phyloP scores from a whole-genome alignment of 2,888 invertebrate species.

The Campoletis raptor region DNA sequence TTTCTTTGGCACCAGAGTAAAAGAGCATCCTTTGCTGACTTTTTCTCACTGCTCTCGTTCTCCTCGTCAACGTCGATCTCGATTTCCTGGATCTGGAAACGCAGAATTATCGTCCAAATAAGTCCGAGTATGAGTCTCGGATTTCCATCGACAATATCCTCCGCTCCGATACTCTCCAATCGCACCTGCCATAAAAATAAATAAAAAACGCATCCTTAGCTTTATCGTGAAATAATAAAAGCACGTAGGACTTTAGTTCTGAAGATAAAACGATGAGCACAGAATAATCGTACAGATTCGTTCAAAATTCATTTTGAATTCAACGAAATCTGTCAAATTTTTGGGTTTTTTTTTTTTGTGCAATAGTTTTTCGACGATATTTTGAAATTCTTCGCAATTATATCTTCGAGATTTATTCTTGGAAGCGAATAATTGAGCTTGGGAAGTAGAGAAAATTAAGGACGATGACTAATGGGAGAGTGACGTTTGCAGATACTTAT shows the following conservation, averaged over 20 bases:
- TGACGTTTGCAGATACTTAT: not conserved
- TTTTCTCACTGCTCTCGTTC: slow-evolving; percentile 98
- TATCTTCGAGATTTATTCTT: not conserved
- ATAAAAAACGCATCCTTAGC: not conserved
- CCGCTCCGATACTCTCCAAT: slow-evolving; percentile 99
- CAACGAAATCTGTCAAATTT: not conserved
- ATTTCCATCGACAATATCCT: slow-evolving; percentile 99
- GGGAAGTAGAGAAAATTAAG: not conserved
- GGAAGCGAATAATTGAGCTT: not conserved
- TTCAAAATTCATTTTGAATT: not conserved
- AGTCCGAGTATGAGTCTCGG: slow-evolving; percentile 98
- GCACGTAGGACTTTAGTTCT: not conserved
- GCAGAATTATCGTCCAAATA: slow-evolving; percentile 99
- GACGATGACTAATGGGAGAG: not conserved
- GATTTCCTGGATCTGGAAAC: slow-evolving; percentile 99
- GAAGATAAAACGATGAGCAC: not conserved
- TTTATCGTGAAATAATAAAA: slow-evolving; percentile 1
- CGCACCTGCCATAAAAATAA: slow-evolving; percentile 89
- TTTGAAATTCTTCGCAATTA: not conserved
- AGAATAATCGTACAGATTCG: not conserved
- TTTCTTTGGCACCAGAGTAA: slow-evolving; percentile 99
- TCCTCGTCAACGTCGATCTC: slow-evolving; percentile 99
- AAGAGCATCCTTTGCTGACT: slow-evolving; percentile 99
- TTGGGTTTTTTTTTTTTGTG: not conserved
- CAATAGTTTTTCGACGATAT: no score